Evolutionary conservation across 2,113 vertebrate genomes (phyloP), one percentile per base, ranked within the genome.

Genomic region (Hyaena hyaena): DNA sequence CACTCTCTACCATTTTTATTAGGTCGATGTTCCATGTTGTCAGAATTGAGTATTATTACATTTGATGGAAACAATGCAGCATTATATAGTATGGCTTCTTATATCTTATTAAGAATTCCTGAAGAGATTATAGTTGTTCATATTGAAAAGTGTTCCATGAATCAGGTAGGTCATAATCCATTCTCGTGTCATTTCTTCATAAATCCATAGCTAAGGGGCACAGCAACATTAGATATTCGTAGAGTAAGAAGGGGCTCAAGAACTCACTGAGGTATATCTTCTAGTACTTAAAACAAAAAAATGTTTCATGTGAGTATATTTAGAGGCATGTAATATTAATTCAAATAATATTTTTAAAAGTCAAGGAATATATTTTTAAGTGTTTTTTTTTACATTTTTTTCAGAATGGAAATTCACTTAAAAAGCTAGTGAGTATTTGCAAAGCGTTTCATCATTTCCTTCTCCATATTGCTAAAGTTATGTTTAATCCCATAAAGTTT

Each of bases 61-160:
- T 99, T 99, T 87, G 99, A 99, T 97, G 99, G 99, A 93, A 99
- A 99, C 98, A 99, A 99, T 35, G 99, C 99, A 85, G 99, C 99
- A 33, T 98, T 99, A 65, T 99, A 99, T 93, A 99, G 99, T 89
- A 99, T 99, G 82, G 99, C 99, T 97, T 99, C 99, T 90, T 99
- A 99, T 88, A 99, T 99, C 97, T 98, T 99, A 99, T 99, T 99
- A 69, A 99, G 99, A 95, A 98, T 99, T 96, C 99, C 99, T 33
- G 99, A 98, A 97, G 99, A 99, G 98, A 99, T 98, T 71, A 99
- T 99, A 96, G 99, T 99, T 96, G 99, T 99, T 95, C 99, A 99
- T 50, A 99, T 99, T 97, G 99, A 99, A 98, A 99, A 99, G 98
- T 99, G 99, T 97, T 99, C 99, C 28, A 98, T 99, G 92, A 99